Evolutionary conservation across 1,140 invertebrate species (phyloP), one percentile per base, ranked within the genome.

Genomic region (Leptinotarsa undecemlineata): DNA sequence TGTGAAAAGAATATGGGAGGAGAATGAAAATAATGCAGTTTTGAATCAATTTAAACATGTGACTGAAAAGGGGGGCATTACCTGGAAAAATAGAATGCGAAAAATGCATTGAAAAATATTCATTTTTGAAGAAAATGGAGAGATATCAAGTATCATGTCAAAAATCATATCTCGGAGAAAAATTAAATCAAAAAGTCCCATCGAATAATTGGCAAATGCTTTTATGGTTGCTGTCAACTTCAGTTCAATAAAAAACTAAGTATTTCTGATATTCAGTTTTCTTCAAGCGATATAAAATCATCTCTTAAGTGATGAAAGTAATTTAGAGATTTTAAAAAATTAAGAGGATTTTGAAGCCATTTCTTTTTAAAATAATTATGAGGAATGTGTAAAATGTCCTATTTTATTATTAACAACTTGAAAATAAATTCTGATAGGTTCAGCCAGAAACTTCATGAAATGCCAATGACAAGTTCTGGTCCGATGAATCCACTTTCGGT

Each of bases 111-210:
- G 23, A 64, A 6, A 19, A 64, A 64, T 64, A 64, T 64, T 64
- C 1, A 21, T 64, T 64, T 26, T 26, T 21, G 5, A 21, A 13
- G 62, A 19, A 21, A 19, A 14, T 21, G 15, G 62, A 64, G 4
- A 64, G 15, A 64, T 64, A 26, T 64, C 19, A 64, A 64, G 23
- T 64, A 64, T 64, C 62, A 64, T 64, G 62, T 64, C 4, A 21
- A 64, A 26, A 64, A 64, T 64, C 19, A 64, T 26, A 64, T 64
- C 1, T 19, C 1, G 3, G 21, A 64, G 23, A 64, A 21, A 21
- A 64, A 19, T 20, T 21, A 21, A 64, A 64, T 51, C 48, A 51
- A 51, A 51, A 51, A 51, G 11, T 51, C 11, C 0, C 13, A 15
- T 51, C 0, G 11, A 51, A 51, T 51, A 17, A 51, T 51, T 14